Evolutionary conservation across 2,113 vertebrate species (phyloP).

Genomic region (Dasypus novemcinctus): DNA sequence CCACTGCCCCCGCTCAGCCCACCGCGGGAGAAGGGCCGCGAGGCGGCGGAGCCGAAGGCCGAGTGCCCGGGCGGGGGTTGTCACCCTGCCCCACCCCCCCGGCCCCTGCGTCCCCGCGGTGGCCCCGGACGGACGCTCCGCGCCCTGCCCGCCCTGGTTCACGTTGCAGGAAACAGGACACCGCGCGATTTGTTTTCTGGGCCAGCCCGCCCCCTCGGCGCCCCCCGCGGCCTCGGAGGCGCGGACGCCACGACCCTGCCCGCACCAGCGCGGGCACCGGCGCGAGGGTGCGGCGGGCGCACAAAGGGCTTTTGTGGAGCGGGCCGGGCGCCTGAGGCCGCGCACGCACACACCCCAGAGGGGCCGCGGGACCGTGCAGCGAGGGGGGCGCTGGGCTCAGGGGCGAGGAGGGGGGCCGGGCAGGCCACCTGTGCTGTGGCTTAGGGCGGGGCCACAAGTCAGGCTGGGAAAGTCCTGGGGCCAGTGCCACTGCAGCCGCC

Average conservation of each 20-base stretch:
- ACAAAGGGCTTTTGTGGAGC: slow-evolving; percentile 71
- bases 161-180: slow-evolving; percentile 79
- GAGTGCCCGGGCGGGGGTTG: neutral
- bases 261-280: neutral
- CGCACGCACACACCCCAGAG: slow-evolving; percentile 54
- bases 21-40: neutral
- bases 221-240: slow-evolving; percentile 17
- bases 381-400: neutral
- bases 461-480: fast-evolving
- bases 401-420: neutral
- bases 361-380: neutral
- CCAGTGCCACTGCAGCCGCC: neutral
- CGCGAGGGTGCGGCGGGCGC: neutral
- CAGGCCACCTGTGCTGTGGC: neutral
- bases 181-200: slow-evolving; percentile 76
- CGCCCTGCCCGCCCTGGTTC: slow-evolving; percentile 42
- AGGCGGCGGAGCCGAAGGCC: slow-evolving; percentile 6
- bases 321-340: neutral
- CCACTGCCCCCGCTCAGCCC: neutral
- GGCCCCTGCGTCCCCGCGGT: neutral
- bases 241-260: neutral
- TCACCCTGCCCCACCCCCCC: neutral
- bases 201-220: slow-evolving; percentile 50
- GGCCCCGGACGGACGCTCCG: slow-evolving; percentile 55
- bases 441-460: neutral